Evolutionary conservation across 2,113 vertebrate genomes (phyloP), one percentile per base, ranked within the genome.

Genomic region (Orycteropus afer): DNA sequence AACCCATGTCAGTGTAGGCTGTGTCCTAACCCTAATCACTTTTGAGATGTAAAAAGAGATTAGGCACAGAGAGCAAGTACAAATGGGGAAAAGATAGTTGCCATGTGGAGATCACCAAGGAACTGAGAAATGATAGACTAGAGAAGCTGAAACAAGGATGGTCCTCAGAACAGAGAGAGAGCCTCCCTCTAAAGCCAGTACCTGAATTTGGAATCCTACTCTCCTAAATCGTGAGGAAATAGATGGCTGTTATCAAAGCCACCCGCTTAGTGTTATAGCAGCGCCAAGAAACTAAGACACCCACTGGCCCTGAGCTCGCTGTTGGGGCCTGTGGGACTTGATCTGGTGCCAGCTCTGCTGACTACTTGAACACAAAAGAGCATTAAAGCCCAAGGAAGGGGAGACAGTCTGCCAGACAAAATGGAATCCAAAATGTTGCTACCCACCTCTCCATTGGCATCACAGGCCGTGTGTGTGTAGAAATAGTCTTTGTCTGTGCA

Each of bases 401-500:
- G 57, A 37, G 45, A 45, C 9, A 40, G 11, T 45, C 57, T 63
- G 1, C 9, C 17, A 40, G 71, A 65, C 42, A 47, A 11, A 34
- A 86, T 76, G 51, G 55, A 20, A 22, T 45, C 49, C 4, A 2
- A 10, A 55, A 55, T 23, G 0, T 0, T 2, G 27, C 40, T 71
- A 97, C 97, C 86, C 97, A 99, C 99, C 99, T 99, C 98, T 96
- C 99, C 98, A 0, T 74, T 86, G 34, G 97, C 96, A 79, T 99
- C 99, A 86, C 99, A 99, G 69, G 99, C 98, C 0, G 98, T 99
- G 97, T 99, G 99, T 0, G 99, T 99, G 97, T 99, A 99, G 98
- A 99, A 99, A 97, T 99, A 99, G 95, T 99, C 99, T 85, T 98
- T 98, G 82, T 98, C 97, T 1, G 98, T 99, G 97, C 99, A 99